Evolutionary conservation across 2,797 vertebrate species (phyloP).

Genomic region (Aplochiton taeniatus): DNA sequence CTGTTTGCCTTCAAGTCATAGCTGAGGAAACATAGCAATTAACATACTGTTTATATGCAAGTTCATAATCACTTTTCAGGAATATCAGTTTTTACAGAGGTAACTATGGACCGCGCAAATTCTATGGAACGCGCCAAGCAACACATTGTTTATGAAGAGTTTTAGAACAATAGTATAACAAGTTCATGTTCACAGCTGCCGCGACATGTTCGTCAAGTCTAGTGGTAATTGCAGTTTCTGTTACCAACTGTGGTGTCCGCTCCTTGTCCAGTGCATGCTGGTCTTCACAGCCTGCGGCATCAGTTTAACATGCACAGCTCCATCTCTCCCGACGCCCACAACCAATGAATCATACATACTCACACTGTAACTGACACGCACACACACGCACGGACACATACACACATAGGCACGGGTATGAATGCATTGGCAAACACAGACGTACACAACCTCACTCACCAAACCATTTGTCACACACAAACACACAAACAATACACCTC

Average conservation of each 20-base stretch:
- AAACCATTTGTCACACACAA: neutral
- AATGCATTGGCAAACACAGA: too few relatives aligned
- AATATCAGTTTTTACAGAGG: constrained; percentile 31
- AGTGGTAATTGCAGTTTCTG: constrained; percentile 22
- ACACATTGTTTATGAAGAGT: too few relatives aligned
- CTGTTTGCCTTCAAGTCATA: constrained; percentile 41
- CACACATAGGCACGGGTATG: too few relatives aligned
- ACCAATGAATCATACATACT: constrained; percentile 56
- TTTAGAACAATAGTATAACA: too few relatives aligned
- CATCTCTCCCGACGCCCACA: constrained; percentile 57
- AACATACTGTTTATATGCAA: constrained; percentile 30
- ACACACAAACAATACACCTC: constrained; percentile 4
- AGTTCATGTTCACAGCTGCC: too few relatives aligned
- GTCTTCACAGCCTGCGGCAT: constrained; percentile 49
- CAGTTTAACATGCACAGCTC: constrained; percentile 62
- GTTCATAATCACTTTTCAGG: constrained; percentile 10
- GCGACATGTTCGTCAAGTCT: too few relatives aligned
- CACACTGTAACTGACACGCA: constrained; percentile 8
- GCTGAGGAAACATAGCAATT: constrained; percentile 38
- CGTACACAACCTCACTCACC: neutral
- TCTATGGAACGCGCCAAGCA: too few relatives aligned
- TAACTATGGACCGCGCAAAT: constrained; percentile 1
- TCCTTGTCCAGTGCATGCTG: constrained; percentile 35
- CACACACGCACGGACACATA: constrained; percentile 19
- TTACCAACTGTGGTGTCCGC: constrained; percentile 21